Evolutionary conservation across 2,113 vertebrate species (phyloP).

Genomic region (Terrapene triunguis): DNA sequence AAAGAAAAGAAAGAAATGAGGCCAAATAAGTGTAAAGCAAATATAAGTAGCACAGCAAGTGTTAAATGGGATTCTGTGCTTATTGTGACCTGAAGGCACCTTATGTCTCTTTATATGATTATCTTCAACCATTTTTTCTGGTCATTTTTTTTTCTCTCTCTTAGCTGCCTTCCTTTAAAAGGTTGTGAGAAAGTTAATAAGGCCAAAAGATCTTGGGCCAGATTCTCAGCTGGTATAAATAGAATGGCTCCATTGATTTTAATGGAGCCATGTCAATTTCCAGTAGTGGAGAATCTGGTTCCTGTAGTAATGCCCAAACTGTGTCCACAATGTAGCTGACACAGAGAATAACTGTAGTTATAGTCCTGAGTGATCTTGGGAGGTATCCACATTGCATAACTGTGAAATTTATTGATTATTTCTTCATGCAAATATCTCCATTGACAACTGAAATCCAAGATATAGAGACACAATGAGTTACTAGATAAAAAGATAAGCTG

Average conservation of each 20-base stretch:
- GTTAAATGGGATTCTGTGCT: neutral
- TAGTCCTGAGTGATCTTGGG: neutral
- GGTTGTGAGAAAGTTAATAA: neutral
- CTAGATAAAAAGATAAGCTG: slow-evolving; percentile 30
- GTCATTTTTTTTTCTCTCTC: neutral
- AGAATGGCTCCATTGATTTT: neutral
- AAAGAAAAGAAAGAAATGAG: neutral
- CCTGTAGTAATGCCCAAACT: neutral
- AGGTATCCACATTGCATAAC: neutral
- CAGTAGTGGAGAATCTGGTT: neutral
- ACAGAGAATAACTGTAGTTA: accelerated
- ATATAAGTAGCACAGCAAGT: neutral
- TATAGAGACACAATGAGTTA: neutral
- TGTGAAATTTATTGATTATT: neutral
- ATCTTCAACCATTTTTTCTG: neutral
- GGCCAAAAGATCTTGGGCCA: neutral
- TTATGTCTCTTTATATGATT: neutral
- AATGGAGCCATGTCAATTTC: neutral
- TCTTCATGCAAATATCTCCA: slow-evolving; percentile 1
- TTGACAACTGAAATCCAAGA: neutral
- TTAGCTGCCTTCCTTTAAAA: neutral
- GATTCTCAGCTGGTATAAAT: neutral
- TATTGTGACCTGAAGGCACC: neutral
- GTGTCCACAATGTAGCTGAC: neutral
- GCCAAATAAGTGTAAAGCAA: neutral